phyloP scores from a whole-genome alignment of 2,113 vertebrate genomes.

The Calyptomena viridis region DNA sequence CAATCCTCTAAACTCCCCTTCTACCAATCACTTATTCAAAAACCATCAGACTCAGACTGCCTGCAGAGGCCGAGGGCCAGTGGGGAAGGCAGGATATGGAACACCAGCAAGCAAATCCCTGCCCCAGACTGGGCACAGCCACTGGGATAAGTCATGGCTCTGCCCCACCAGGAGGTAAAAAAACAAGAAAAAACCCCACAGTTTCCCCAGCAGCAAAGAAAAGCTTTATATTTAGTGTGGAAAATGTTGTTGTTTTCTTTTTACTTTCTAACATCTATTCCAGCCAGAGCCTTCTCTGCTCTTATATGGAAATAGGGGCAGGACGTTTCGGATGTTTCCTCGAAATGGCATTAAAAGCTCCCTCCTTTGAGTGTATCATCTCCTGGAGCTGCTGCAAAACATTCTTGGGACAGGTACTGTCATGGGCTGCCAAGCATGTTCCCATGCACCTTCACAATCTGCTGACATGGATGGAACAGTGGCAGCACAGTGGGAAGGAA shows the following conservation, averaged over 20 bases:
- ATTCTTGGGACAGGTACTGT: conserved; percentile 33
- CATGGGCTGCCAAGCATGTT: not conserved
- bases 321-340: conserved; percentile 16
- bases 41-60: not conserved
- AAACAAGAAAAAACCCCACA: not conserved
- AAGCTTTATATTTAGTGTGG: conserved; percentile 48
- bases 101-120: conserved; percentile 37
- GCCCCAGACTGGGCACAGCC: not conserved
- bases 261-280: conserved; percentile 44
- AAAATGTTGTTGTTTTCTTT: conserved; percentile 38
- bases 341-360: conserved; percentile 12
- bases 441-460: not conserved
- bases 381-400: conserved; percentile 20
- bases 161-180: not conserved
- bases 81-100: conserved; percentile 1
- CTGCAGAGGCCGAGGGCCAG: not conserved
- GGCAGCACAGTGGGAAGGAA: conserved; percentile 48
- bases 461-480: conserved; percentile 6
- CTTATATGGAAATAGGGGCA: not conserved
- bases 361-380: not conserved
- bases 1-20: not conserved
- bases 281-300: conserved; percentile 21
- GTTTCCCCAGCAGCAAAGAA: conserved; percentile 33
- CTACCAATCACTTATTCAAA: not conserved
- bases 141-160: not conserved